A percentile compares a stretch with the other conserved stretches of the same genome.
Conservation (phyloP, 2,113 vertebrate genomes). For the Dasypus novemcinctus region DNA sequence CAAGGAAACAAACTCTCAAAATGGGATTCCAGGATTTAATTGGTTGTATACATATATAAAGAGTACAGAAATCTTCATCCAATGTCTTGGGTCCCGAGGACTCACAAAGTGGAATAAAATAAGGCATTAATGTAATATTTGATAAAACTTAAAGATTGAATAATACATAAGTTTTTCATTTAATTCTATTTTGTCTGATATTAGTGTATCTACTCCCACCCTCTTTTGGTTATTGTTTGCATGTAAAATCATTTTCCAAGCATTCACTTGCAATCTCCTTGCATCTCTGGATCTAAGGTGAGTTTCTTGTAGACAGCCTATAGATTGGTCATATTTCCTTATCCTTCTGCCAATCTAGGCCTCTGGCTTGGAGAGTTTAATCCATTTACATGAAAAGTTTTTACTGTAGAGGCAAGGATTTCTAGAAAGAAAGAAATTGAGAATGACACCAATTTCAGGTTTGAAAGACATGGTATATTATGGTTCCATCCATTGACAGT, state of each 20-base stretch:
- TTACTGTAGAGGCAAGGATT: background rate
- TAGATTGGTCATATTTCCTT: too few relatives aligned
- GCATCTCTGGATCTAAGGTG: too few relatives aligned
- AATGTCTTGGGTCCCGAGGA: background rate
- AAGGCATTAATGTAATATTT: background rate
- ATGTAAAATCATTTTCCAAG: too few relatives aligned
- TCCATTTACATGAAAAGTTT: too few relatives aligned
- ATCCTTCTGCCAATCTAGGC: too few relatives aligned
- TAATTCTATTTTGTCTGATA: too few relatives aligned
- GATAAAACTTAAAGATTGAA: background rate
- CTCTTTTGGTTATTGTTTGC: too few relatives aligned
- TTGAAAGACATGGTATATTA: background rate
- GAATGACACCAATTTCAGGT: background rate
- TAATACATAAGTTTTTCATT: background rate
- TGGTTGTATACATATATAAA: background rate
- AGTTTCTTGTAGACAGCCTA: too few relatives aligned
- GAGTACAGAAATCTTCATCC: background rate
- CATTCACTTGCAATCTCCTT: too few relatives aligned
- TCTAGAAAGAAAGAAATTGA: background rate
- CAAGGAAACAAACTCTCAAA: background rate
- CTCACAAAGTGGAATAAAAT: background rate
- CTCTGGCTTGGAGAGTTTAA: too few relatives aligned
- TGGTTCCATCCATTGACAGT: background rate
- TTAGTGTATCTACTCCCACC: too few relatives aligned
- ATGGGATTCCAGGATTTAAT: background rate